Base-by-base conservation (phyloP, 2,113 vertebrate species). In the Aphyosemion australe region DNA sequence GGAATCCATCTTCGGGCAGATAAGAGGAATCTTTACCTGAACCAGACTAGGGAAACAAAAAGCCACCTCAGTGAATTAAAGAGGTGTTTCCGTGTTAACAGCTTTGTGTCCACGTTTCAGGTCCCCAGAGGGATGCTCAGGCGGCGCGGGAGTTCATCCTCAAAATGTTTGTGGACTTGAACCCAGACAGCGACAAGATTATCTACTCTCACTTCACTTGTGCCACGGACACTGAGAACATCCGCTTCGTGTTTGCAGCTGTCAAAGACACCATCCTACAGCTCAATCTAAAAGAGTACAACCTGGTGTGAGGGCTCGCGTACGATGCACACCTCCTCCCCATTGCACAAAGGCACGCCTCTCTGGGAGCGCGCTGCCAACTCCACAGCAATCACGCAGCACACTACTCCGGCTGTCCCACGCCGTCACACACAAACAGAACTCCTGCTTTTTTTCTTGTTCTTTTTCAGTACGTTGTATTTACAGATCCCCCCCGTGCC, bases 191-290 rank as follows among this genome's bases (percentile, higher is more conserved):
- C 37, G 97, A 99, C 92, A 99, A 99, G 93, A 99, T 99, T 92
- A 99, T 99, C 94, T 99, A 99, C 93, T 99, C 97, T 6, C 97
- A 99, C 94, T 99, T 99, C 94, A 99, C 97, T 7, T 99, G 97
- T 69, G 97, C 97, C 90, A 99, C 97, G 59, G 97, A 99, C 93
- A 99, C 97, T 15, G 97, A 99, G 92, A 99, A 99, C 92, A 99
- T 99, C 94, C 97, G 97, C 80, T 99, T 99, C 54, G 97, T 99
- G 87, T 98, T 99, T 63, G 97, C 97, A 2, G 97, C 97, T 1
- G 97, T 99, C 86, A 99, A 99, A 90, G 97, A 98, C 95, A 99
- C 97, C 93, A 99, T 99, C 94, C 93, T 99, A 83, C 97, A 99
- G 94, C 97, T 99, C 85, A 99, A 99, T 85, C 95, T 99, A 84